Evolutionary conservation across 2,797 vertebrate species (phyloP), one percentile per base, ranked within the genome.

Genomic region (Fistularia tabacaria): DNA sequence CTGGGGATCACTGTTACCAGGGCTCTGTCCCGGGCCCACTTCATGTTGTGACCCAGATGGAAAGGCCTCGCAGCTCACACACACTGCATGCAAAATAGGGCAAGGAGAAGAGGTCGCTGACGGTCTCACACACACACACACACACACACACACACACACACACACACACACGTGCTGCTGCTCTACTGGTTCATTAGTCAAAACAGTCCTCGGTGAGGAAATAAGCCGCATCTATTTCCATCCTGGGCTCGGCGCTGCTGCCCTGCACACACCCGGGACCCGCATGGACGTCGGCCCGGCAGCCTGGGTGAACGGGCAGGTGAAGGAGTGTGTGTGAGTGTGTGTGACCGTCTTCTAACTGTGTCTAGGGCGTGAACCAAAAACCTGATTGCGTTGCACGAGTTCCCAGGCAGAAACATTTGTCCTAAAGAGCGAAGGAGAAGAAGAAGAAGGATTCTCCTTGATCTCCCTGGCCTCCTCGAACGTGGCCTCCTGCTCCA

Each of bases 131-230:
- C 1, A 39, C 36, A 12, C 66, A 79, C 65, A 53, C 73, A 37
- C 70, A 76, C 73, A 73, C 66, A n/a, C n/a, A n/a, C n/a, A n/a
- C n/a, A n/a, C 61, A 56, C 51, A 63, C 1, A 39, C 36, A 12
- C 66, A 79, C 65, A 53, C 73, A 37, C 70, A 76, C 73, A 73
- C 66, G n/a, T n/a, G n/a, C n/a, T 67, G 68, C 66, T 69, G 70
- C 75, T 69, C 47, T 52, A 41, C 73, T 48, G 69, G 68, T 69
- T 88, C 86, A 87, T 91, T 89, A 89, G 82, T 86, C 81, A 79
- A 79, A 79, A 71, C 40, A 58, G 78, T 75, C 79, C 36, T 47
- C 59, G 76, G 66, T 63, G 12, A 69, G 60, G 59, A 68, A 73
- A 61, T 51, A 60, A 77, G 64, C 62, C 71, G 61, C 66, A 54